Evolutionary conservation across 2,888 invertebrate species (phyloP).

Genomic region (Ormyrus rosae): DNA sequence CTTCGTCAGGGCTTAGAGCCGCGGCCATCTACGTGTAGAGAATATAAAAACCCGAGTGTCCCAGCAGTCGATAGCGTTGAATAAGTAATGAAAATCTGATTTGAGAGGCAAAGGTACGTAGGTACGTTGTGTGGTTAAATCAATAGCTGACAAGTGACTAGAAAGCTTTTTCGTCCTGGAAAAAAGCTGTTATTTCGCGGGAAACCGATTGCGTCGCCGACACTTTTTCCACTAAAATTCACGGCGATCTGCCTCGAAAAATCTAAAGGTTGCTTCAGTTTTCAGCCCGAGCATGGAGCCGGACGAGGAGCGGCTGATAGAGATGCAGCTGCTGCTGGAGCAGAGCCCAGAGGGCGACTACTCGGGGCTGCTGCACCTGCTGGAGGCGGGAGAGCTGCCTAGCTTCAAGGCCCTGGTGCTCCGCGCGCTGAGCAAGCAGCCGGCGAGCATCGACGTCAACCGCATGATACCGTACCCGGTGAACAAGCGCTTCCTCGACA

Average conservation of each 20-base stretch:
- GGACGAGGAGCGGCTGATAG: constrained; percentile 55
- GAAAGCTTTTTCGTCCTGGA: not conserved
- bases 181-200: too few species aligned
- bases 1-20: too few species aligned
- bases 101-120: constrained; percentile 31
- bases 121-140: constrained; percentile 29
- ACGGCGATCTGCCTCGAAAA: too few species aligned
- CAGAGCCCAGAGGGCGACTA: constrained; percentile 30
- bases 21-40: not conserved
- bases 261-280: not conserved
- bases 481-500: constrained; percentile 80
- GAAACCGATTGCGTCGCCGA: too few species aligned
- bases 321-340: constrained; percentile 59
- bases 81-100: constrained; percentile 54
- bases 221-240: too few species aligned
- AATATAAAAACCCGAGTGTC: constrained; percentile 16
- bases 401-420: constrained; percentile 62
- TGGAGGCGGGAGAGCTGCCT: constrained; percentile 57
- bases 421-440: constrained; percentile 53
- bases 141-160: constrained; percentile 15
- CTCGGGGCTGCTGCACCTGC: constrained; percentile 52
- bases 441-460: constrained; percentile 76
- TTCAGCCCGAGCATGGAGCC: constrained; percentile 55
- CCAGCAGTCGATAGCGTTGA: constrained; percentile 45
- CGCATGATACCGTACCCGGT: constrained; percentile 79